Conservation (phyloP, 2,888 invertebrate species). For the Brassicogethes aeneus region DNA sequence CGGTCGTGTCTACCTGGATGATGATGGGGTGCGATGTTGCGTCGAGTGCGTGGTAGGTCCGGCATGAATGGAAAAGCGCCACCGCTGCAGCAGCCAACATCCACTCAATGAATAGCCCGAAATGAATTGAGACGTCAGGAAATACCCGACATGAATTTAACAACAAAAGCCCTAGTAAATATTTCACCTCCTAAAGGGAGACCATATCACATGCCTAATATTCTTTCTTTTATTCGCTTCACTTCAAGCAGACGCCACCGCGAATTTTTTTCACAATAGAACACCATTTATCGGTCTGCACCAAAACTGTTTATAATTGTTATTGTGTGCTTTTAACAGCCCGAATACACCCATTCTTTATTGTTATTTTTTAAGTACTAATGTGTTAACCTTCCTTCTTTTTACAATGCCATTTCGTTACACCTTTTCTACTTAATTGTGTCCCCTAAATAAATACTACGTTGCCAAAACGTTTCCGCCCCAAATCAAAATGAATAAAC, state of each 20-base stretch:
- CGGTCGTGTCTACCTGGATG: constrained; percentile 18
- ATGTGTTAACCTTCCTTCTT: constrained; percentile 12
- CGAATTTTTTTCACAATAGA: constrained; percentile 20
- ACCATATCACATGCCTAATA: constrained; percentile 14
- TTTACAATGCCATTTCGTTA: constrained; percentile 1
- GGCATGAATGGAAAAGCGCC: constrained; percentile 49
- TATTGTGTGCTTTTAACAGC: constrained; percentile 20
- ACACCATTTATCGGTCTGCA: constrained; percentile 14
- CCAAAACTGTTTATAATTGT: constrained; percentile 23
- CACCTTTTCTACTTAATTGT: constrained; percentile 9
- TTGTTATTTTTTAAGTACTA: constrained; percentile 13
- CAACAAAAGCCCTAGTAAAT: constrained; percentile 35
- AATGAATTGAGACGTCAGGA: constrained; percentile 37
- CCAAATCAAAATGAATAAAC: too few relatives aligned
- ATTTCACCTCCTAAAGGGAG: constrained; percentile 30
- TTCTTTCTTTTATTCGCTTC: constrained; percentile 12
- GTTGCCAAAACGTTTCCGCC: too few relatives aligned
- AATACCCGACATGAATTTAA: constrained; percentile 31
- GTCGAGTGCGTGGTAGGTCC: constrained; percentile 46
- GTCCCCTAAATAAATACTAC: constrained; percentile 5
- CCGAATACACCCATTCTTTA: constrained; percentile 14
- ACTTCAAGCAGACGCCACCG: constrained; percentile 30
- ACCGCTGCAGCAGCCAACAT: constrained; percentile 43
- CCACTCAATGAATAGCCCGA: constrained; percentile 28
- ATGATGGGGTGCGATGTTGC: constrained; percentile 8